phyloP scores from a whole-genome alignment of 2,113 vertebrate genomes.

The Antechinus flavipes region DNA sequence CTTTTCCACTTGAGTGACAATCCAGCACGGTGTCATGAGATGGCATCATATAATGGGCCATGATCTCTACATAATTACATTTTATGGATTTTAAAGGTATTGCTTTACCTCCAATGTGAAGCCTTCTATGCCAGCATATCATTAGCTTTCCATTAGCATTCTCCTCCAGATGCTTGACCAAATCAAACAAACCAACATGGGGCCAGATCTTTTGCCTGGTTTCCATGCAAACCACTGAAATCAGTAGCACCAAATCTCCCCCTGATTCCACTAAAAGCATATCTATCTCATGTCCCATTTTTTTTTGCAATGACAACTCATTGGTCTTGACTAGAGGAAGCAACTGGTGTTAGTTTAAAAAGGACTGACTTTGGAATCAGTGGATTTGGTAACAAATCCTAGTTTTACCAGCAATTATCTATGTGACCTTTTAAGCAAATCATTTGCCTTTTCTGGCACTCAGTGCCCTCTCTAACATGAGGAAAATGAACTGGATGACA shows the following conservation, averaged over 20 bases:
- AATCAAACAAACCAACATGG: background rate
- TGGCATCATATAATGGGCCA: constrained; percentile 46
- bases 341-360: background rate
- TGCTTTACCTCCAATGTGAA: background rate
- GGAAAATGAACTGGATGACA: background rate
- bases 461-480: background rate
- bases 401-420: background rate
- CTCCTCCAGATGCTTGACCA: constrained; percentile 12
- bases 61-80: constrained; percentile 48
- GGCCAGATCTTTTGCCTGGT: background rate
- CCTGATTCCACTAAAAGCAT: background rate
- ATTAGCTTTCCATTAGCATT: constrained; percentile 2
- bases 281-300: background rate
- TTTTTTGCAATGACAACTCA: background rate
- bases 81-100: constrained; percentile 58
- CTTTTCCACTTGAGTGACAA: constrained; percentile 22
- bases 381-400: background rate
- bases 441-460: background rate
- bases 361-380: background rate
- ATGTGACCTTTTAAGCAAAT: background rate
- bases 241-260: background rate
- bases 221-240: background rate
- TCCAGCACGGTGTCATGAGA: constrained; percentile 12
- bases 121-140: background rate
- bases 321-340: background rate